Base-by-base conservation (phyloP, 2,797 vertebrate genomes). In the Yasuhikotakia modesta region DNA sequence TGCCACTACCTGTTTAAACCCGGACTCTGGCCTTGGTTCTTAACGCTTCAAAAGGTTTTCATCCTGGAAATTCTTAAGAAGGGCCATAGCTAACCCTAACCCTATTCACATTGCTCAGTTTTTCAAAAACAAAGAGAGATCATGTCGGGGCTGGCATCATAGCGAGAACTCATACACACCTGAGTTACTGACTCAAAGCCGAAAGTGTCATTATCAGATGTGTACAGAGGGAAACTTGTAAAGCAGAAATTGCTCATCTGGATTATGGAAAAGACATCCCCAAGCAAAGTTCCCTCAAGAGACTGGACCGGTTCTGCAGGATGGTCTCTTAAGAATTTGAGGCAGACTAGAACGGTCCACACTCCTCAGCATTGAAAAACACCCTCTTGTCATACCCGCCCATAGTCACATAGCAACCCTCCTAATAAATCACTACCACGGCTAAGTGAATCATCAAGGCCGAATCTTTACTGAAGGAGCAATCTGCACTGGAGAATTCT, bases 11-110 rank as follows among this genome's bases (percentile, higher is more conserved):
- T 57, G 14, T 12, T 50, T 17, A 22, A 71, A 58, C 12, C 4
- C 7, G 0, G 1, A 12, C 0, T 1, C 19, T 8, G 32, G 4
- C 6, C 52, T 60, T 10, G 50, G 45, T 10, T 78, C 63, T n/a
- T 50, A 71, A 1, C 5, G 35, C 12, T 86, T 85, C 52, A 48
- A 82, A 46, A 0, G n/a, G n/a, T 83, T 81, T 46, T 82, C 78
- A 10, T 27, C 53, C 2, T 86, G n/a, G n/a, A n/a, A n/a, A n/a
- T n/a, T n/a, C n/a, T n/a, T n/a, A n/a, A 46, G 52, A 0, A 58
- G 66, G 11, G 39, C 45, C 6, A 64, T 66, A n/a, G n/a, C n/a
- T n/a, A n/a, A n/a, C n/a, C 19, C 73, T 13, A 39, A 13, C 4
- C 32, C 80, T 12, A 30, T 72, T 1, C 55, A 79, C 22, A 69